Base-by-base conservation (phyloP, 2,797 vertebrate species). In the Acipenser oxyrinchus region DNA sequence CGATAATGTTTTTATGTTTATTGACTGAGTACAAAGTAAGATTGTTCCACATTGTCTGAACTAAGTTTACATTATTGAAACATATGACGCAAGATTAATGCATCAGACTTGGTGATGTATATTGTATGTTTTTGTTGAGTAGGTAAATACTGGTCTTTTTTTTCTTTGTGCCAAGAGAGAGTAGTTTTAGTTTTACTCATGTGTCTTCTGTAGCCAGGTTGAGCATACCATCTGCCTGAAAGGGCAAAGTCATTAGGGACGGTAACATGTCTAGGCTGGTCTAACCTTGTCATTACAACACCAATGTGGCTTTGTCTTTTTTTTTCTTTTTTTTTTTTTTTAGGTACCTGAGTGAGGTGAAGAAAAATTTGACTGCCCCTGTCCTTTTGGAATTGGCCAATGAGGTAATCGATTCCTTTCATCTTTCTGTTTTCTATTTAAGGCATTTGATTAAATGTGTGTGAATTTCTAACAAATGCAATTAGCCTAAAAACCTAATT, bases 341-440 rank as follows among this genome's bases (percentile, higher is more conserved):
- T 88, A 99, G 96, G 88, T 98, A 97, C 83, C 88, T 92, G 82
- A 86, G 78, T 78, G 88, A 89, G 74, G 88, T 94, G 79, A 81
- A 79, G 78, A 86, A 84, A 75, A 88, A 88, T 82, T 88, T 93
- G 79, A 74, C 84, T 75, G 88, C 88, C 79, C 93, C 94, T 9
- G 88, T 95, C 76, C 87, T 96, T 75, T 86, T 97, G 82, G 90
- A 95, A 71, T 79, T 97, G 79, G 94, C 96, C 87, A 95, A 94
- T 89, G 92, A 98, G 95, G 96, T 98, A 94, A 93, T 86, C 68
- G 59, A 66, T 51, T 68, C 37, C 49, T 66, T 76, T 74, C 73
- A 72, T 81, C 62, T 76, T 75, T 74, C 72, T 75, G 62, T 78
- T 60, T 74, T 78, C 81, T 84, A 83, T 77, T 76, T 81, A 70